phyloP scores from a whole-genome alignment of 2,113 vertebrate species.

The Xenotilapia leptura region DNA sequence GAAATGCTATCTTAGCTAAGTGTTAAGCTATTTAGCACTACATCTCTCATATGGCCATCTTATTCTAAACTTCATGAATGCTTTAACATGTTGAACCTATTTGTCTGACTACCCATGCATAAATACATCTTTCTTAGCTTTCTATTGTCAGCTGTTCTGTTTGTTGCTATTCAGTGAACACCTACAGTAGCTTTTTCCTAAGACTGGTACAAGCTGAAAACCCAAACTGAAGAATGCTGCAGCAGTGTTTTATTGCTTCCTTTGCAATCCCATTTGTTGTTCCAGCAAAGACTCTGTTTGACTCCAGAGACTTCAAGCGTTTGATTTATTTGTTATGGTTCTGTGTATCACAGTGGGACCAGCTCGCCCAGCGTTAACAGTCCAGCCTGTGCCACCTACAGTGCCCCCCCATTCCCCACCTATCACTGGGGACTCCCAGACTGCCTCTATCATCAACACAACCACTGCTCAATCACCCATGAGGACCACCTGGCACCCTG shows the following conservation, averaged over 20 bases:
- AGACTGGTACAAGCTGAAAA: not conserved
- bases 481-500: constrained; percentile 19
- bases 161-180: not conserved
- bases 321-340: not conserved
- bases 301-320: not conserved
- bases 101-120: not conserved
- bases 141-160: not conserved
- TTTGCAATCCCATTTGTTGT: not conserved
- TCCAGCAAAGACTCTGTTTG: not conserved
- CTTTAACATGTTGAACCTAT: not conserved
- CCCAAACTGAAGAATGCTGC: not conserved
- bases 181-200: not conserved
- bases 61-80: not conserved
- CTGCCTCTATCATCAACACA: not conserved
- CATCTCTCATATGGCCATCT: not conserved
- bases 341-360: constrained; percentile 48
- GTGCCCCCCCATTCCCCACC: not conserved
- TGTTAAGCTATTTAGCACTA: not conserved
- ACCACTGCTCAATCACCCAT: not conserved
- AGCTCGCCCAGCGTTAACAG: not conserved
- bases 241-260: not conserved
- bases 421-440: not conserved
- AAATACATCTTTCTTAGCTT: not conserved
- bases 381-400: constrained; percentile 14
- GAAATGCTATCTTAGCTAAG: not conserved